These are phyloP conservation scores for Habrosyne pyritoides DNA, from an alignment of 2,888 invertebrate genomes.

Conservation along the genomic window DNA sequence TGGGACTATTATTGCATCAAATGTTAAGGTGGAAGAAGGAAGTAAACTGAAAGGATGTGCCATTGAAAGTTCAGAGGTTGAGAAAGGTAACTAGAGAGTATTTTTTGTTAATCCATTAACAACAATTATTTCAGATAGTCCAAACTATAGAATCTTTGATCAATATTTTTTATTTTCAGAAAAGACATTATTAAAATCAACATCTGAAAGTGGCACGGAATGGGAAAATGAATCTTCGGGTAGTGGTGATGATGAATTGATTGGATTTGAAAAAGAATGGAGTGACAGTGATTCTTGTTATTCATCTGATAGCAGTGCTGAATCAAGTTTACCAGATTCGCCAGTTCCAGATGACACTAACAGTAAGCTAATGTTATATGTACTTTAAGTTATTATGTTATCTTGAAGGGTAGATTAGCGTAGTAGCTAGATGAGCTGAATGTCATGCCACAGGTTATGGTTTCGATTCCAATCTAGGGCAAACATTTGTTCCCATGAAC, in stretches of 20 bases:
- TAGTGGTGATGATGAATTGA: slow-evolving; percentile 71
- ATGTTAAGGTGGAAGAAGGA: slow-evolving; percentile 58
- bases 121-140: neutral
- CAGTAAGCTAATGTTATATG: slow-evolving; percentile 78
- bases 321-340: slow-evolving; percentile 82
- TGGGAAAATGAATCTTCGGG: slow-evolving; percentile 78
- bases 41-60: slow-evolving; percentile 62
- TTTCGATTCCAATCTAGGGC: too few relatives aligned
- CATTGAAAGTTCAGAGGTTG: slow-evolving; percentile 56
- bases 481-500: too few relatives aligned
- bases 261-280: slow-evolving; percentile 73
- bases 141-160: slow-evolving; percentile 11
- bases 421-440: too few relatives aligned
- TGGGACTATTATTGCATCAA: slow-evolving; percentile 85
- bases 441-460: too few relatives aligned
- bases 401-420: too few relatives aligned
- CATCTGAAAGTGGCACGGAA: slow-evolving; percentile 72
- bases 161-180: slow-evolving; percentile 40
- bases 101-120: too few relatives aligned
- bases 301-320: slow-evolving; percentile 85
- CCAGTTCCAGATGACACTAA: slow-evolving; percentile 91
- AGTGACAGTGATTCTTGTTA: slow-evolving; percentile 79
- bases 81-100: slow-evolving; percentile 40
- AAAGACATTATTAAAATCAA: slow-evolving; percentile 59
- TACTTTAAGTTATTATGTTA: neutral